A percentile compares a stretch with the other conserved stretches of the same genome.
These are phyloP conservation scores for Podiceps cristatus DNA, from an alignment of 2,113 vertebrate genomes.

Conservation along the genomic window DNA sequence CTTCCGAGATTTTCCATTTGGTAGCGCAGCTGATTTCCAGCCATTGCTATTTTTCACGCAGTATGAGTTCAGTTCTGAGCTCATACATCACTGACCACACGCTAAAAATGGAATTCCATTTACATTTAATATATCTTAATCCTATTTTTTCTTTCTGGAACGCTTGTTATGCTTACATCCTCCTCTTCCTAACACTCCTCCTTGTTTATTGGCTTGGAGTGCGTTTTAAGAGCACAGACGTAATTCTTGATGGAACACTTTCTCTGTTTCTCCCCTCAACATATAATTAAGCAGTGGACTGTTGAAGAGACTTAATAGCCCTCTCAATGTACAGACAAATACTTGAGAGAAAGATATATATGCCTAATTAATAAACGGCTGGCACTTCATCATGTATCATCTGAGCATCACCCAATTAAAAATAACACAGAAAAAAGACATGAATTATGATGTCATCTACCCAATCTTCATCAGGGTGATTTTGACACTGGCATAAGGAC, in stretches of 20 bases:
- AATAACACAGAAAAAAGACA: not conserved
- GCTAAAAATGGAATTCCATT: conserved; percentile 60
- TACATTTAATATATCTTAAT: conserved; percentile 34
- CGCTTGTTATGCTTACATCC: not conserved
- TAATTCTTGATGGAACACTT: not conserved
- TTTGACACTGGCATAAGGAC: not conserved
- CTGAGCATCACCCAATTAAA: conserved; percentile 35
- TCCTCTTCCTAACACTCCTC: not conserved
- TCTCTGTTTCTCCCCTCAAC: not conserved
- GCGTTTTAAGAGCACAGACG: not conserved
- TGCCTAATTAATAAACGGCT: conserved; percentile 24
- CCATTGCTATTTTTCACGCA: conserved; percentile 35
- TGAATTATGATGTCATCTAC: not conserved
- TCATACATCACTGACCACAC: conserved; percentile 42
- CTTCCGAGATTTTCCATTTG: conserved; percentile 35
- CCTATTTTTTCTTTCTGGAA: not conserved
- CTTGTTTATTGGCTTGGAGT: not conserved
- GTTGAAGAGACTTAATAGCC: not conserved
- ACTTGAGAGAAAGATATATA: not conserved
- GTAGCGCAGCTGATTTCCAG: conserved; percentile 21
- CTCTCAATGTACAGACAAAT: conserved; percentile 3
- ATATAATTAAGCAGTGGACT: not conserved
- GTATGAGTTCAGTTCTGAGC: not conserved
- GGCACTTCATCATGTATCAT: conserved; percentile 17
- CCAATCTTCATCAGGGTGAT: not conserved